Base-by-base conservation (phyloP, 2,888 invertebrate species). In the Nudaria mundana region DNA sequence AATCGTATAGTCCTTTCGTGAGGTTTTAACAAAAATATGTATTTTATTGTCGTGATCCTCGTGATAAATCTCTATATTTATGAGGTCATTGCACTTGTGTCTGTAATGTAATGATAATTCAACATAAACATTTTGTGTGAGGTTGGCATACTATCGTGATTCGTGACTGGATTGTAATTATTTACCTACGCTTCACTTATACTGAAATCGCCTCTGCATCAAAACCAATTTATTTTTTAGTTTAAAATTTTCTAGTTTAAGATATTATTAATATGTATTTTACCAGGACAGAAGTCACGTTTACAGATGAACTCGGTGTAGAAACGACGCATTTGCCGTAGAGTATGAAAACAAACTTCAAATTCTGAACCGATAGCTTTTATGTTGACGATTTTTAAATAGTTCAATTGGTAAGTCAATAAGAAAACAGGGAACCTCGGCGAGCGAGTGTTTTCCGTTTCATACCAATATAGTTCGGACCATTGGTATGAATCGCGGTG, bases 41-140 rank as follows among this genome's bases (percentile, higher is more conserved):
- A 57, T 60, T 59, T 67, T 68, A 65, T 48, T 48, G 52, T 52
- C 18, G 59, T 62, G 57, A 62, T 62, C 48, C 67, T 76, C 67
- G 42, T 56, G 75, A 77, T 76, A 71, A 45, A 73, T 76, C 76
- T 30, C 67, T 62, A 69, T 48, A n/a, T n/a, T n/a, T n/a, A 36
- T 11, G 58, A 54, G 71, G 65, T 76, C 73, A 60, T 58, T 65
- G 71, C 44, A 55, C 68, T 54, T 52, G 60, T 66, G 51, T 60
- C 48, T 44, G 51, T 54, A 59, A 56, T 34, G 51, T 54, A 58
- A 56, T 30, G 56, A 58, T 57, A 53, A 45, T 28, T 28, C 23
- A 54, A 48, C 40, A 42, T 46, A 40, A 61, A 60, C 58, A 52
- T 56, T 56, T 52, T 37, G 56, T 45, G 48, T 54, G 48, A 42